Percentiles rank a stretch among this genome's conserved stretches.
These are phyloP conservation scores for Notamacropus eugenii DNA, from an alignment of 2,797 vertebrate species.

Conservation along the genomic window DNA sequence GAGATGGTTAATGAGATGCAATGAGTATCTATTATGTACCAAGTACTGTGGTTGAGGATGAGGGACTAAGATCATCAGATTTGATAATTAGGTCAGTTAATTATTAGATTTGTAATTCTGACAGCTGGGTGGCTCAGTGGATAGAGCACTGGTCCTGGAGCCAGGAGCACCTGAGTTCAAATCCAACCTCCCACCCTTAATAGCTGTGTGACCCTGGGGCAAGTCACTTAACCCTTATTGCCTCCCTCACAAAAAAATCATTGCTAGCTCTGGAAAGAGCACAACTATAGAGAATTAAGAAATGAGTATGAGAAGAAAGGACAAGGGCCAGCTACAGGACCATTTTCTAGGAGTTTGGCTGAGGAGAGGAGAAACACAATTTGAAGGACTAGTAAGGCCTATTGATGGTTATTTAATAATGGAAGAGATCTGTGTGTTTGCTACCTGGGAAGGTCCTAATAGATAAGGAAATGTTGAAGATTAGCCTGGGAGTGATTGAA, in stretches of 20 bases:
- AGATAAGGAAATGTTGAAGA: background rate
- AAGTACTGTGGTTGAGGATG: background rate
- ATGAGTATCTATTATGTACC: background rate
- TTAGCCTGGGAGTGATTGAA: background rate
- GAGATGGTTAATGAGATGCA: background rate
- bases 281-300: background rate
- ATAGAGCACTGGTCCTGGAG: background rate
- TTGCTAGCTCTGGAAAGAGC: background rate
- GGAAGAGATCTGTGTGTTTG: background rate
- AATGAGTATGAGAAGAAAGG: background rate
- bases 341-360: background rate
- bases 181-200: background rate
- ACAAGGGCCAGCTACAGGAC: background rate
- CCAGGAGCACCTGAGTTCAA: background rate
- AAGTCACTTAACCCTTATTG: background rate
- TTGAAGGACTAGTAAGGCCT: background rate
- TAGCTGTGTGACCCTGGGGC: background rate
- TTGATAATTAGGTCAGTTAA: background rate
- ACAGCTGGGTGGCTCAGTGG: background rate
- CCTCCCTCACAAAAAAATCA: background rate
- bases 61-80: background rate
- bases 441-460: background rate
- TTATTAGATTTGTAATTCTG: background rate
- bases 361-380: background rate
- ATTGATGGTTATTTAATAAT: background rate